Conservation (phyloP, 2,797 vertebrate genomes). For the Leucoraja ocellata region DNA sequence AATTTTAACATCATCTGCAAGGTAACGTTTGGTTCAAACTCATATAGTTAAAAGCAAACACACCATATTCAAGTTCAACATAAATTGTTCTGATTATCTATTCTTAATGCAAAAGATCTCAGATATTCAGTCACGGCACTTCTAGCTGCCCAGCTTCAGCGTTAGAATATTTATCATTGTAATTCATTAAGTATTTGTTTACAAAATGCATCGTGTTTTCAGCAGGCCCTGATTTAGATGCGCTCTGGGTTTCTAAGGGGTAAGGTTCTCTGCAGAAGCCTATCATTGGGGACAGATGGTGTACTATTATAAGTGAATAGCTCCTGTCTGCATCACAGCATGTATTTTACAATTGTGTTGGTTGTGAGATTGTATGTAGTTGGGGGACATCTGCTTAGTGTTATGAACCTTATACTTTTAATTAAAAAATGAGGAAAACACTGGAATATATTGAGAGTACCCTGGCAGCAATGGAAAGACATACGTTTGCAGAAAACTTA, state of each 20-base stretch:
- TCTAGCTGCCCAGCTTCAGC: not conserved
- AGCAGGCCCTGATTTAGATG: constrained; percentile 33
- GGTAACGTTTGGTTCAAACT: not conserved
- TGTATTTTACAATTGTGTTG: constrained; percentile 54
- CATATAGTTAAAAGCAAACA: not conserved
- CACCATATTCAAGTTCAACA: not conserved
- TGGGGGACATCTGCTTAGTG: constrained; percentile 35
- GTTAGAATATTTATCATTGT: constrained; percentile 10
- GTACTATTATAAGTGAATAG: constrained; percentile 55
- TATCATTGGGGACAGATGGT: constrained; percentile 62
- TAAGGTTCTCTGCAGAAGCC: constrained; percentile 46
- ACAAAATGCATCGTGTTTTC: not conserved
- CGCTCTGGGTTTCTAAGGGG: constrained; percentile 42
- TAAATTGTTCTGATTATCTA: not conserved
- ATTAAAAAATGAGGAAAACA: constrained; percentile 28
- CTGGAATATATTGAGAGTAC: not conserved
- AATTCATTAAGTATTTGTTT: not conserved
- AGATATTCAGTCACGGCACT: not conserved
- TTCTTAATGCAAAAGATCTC: not conserved
- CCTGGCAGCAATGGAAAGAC: not conserved
- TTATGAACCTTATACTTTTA: constrained; percentile 28
- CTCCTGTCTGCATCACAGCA: constrained; percentile 54
- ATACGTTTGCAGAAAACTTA: constrained; percentile 26
- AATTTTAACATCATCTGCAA: not conserved
- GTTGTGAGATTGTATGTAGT: constrained; percentile 41